phyloP scores from a whole-genome alignment of 2,888 invertebrate genomes.

The Amiota communis region DNA sequence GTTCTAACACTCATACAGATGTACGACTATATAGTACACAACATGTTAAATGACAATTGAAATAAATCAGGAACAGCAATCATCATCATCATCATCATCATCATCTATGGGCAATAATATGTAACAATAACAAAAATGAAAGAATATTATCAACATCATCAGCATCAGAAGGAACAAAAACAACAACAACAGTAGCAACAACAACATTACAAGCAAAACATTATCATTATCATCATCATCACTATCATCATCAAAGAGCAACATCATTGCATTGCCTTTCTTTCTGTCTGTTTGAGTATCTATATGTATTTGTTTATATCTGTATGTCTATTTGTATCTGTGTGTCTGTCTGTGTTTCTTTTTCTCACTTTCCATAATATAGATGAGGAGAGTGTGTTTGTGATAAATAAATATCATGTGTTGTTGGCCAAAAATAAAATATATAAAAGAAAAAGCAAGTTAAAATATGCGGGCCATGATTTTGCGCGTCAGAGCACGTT shows the following conservation, averaged over 20 bases:
- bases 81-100: constrained; percentile 20
- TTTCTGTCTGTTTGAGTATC: neutral
- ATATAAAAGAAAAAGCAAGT: constrained; percentile 42
- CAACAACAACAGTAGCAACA: constrained; percentile 26
- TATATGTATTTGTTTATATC: neutral
- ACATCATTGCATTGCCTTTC: neutral
- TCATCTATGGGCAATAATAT: constrained; percentile 28
- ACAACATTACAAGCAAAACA: constrained; percentile 41
- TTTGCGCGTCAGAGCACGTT: constrained; percentile 64
- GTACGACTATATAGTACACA: no score
- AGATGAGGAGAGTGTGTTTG: neutral
- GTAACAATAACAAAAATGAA: constrained; percentile 21
- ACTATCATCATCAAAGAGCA: neutral
- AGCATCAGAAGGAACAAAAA: constrained; percentile 17
- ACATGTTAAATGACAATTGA: neutral
- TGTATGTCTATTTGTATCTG: no score
- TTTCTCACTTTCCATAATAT: no score
- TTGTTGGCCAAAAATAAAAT: constrained; percentile 50
- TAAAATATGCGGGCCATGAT: constrained; percentile 62
- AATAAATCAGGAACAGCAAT: constrained; percentile 26
- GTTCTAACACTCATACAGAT: no score
- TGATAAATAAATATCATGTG: constrained; percentile 6
- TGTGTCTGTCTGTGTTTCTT: no score
- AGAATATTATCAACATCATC: no score
- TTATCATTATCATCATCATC: constrained; percentile 39